Evolutionary conservation across 1,140 invertebrate genomes (phyloP).

Genomic region (Bathynomus jamesi): DNA sequence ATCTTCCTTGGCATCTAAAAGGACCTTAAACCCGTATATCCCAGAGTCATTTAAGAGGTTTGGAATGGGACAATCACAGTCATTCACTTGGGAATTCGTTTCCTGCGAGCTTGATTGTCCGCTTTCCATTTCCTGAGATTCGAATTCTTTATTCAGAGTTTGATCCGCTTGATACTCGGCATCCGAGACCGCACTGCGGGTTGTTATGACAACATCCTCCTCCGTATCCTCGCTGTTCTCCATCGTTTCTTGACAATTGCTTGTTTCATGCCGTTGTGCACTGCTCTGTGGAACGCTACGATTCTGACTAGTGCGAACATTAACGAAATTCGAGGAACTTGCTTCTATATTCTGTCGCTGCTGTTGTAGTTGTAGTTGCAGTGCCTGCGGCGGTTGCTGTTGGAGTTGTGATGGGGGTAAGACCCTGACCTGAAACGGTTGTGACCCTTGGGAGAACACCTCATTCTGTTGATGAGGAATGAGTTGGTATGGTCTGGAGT

Average conservation of each 20-base stretch:
- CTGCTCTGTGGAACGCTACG: background rate
- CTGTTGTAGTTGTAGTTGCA: background rate
- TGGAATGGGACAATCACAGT: background rate
- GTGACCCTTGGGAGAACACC: no score
- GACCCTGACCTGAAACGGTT: background rate
- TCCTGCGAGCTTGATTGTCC: background rate
- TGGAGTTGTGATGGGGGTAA: background rate
- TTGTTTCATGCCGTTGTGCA: background rate
- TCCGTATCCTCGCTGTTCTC: background rate
- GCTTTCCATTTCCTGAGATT: background rate
- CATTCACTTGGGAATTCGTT: background rate
- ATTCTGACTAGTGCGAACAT: no score
- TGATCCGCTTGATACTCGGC: background rate
- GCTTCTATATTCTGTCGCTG: background rate
- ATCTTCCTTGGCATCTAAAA: background rate
- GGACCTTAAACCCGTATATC: background rate
- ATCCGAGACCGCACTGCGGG: background rate
- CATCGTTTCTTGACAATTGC: background rate
- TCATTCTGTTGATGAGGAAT: background rate
- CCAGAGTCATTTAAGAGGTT: background rate
- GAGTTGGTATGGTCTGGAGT: background rate
- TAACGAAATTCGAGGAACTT: background rate
- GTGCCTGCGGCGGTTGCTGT: background rate
- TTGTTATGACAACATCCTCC: no score
- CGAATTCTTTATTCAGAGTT: background rate